Base-by-base conservation (phyloP, 2,113 vertebrate species). In the Mus spicilegus region DNA sequence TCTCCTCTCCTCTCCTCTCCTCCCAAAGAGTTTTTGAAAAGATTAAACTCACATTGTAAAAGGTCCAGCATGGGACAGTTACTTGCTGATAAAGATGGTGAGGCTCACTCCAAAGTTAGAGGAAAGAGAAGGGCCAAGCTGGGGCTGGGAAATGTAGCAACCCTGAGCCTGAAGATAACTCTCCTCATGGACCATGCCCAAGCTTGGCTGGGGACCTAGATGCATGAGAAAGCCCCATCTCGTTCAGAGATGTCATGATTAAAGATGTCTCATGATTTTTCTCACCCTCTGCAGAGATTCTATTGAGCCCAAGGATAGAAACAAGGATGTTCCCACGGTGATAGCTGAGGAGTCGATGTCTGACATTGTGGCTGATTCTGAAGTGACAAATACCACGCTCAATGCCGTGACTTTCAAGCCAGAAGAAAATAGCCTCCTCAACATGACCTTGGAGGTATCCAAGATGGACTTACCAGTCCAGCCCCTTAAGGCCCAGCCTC, bases 331-430 rank as follows among this genome's bases (percentile, higher is more conserved):
- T 0, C 0, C 0, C 19, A 0, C 1, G 4, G 1, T 4, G 10
- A 0, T 17, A 0, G 0, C 13, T 0, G 36, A 86, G 11, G 58
- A 72, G 0, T 7, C 3, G 0, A 0, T 14, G 1, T 6, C 0
- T 0, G 22, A 22, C 0, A 39, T 77, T 8, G n/a, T 0, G 78
- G 30, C 67, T 69, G 30, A 69, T 69, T 33, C 67, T 33, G 67
- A 95, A 8, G 93, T 58, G 7, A 26, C 10, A 0, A 94, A 96
- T 5, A 65, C 87, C 5, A 1, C 93, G n/a, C 3, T 91, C 36
- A 95, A 82, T 0, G 6, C 72, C 61, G 1, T n/a, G 28, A 9
- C 14, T 12, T 9, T 10, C 5, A 61, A 3, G 0, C 0, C 22
- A 51, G 19, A 72, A 19, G 0, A 1, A 0, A 4, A 3, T 0